Evolutionary conservation across 92 coral and sea anemone species (phyloP), one percentile per base, ranked within the genome.

Genomic region (Actinostola sp.): DNA sequence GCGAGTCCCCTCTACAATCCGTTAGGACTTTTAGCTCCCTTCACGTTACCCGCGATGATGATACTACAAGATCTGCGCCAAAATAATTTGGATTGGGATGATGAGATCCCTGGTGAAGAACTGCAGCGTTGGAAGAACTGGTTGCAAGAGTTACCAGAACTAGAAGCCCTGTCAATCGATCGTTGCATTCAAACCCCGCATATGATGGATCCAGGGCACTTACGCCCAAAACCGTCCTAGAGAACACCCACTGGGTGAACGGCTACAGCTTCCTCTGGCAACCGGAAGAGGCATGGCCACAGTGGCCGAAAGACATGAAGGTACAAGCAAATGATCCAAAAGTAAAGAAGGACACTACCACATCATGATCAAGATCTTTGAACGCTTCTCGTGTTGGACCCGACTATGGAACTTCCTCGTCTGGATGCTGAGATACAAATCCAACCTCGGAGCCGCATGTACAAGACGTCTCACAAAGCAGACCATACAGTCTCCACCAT

Each of bases 1-100:
- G 79, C 43, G 13, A 73, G 79, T 46, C 59, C 79, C 5, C 31
- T 73, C 55, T 73, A 59, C 46, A 60, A 73, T n/a, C 79, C 79
- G 20, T 48, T 61, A 31, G 79, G 79, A 17, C 34, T 73, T 8
- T 68, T 69, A 39, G 66, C 79, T 6, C 70, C 79, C 25, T 72
- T 72, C 32, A 53, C 58, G 33, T 56, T 72, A 44, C 52, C 65
- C 8, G 58, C 68, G 28, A 72, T 39, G 20, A 7, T 43, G 12
- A 38, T 72, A 16, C 78, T 72, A 12, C 78, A 72, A 38, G 78
- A 73, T 19, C 66, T 73, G 3, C 59, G 79, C 57, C 28, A 68
- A 60, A 58, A 58, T 26, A 61, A 45, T 30, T 56, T 73, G 66
- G 79, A 29, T 29, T 73, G 78, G 69, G 68, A 72, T 9, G 78